phyloP scores from a whole-genome alignment of 2,888 invertebrate species.

The Yponomeuta malinellus region DNA sequence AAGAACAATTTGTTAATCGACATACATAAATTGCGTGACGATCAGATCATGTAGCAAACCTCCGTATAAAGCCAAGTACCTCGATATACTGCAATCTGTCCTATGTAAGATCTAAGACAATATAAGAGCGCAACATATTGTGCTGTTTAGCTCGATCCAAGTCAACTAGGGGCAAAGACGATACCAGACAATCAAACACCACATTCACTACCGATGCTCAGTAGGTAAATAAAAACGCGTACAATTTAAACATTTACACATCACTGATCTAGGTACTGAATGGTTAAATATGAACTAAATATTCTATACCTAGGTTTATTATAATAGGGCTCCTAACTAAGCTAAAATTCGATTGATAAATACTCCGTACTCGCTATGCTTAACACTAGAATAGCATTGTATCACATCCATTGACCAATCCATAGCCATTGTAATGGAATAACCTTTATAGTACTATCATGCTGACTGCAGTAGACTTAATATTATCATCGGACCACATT shows the following conservation, averaged over 20 bases:
- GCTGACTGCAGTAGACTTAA: background rate
- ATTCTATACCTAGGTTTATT: conserved; percentile 44
- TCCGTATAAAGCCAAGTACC: too few relatives aligned
- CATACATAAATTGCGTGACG: too few relatives aligned
- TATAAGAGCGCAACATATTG: too few relatives aligned
- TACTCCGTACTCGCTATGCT: conserved; percentile 61
- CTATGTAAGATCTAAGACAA: too few relatives aligned
- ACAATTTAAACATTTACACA: conserved; percentile 13
- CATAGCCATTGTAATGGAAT: conserved; percentile 43
- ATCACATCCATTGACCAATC: conserved; percentile 67
- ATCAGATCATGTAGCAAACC: too few relatives aligned
- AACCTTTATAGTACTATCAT: background rate
- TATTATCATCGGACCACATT: background rate
- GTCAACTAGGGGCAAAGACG: too few relatives aligned
- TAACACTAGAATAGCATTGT: conserved; percentile 61
- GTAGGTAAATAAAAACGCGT: background rate
- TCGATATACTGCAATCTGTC: too few relatives aligned
- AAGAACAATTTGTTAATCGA: too few relatives aligned
- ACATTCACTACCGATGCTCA: background rate
- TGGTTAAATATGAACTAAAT: conserved; percentile 52
- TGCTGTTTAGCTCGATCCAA: too few relatives aligned
- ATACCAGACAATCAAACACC: too few relatives aligned
- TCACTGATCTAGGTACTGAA: conserved; percentile 29
- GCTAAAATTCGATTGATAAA: conserved; percentile 65
- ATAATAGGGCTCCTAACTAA: conserved; percentile 56